Base-by-base conservation (phyloP, 2,888 invertebrate species). In the Nomada ferruginata region DNA sequence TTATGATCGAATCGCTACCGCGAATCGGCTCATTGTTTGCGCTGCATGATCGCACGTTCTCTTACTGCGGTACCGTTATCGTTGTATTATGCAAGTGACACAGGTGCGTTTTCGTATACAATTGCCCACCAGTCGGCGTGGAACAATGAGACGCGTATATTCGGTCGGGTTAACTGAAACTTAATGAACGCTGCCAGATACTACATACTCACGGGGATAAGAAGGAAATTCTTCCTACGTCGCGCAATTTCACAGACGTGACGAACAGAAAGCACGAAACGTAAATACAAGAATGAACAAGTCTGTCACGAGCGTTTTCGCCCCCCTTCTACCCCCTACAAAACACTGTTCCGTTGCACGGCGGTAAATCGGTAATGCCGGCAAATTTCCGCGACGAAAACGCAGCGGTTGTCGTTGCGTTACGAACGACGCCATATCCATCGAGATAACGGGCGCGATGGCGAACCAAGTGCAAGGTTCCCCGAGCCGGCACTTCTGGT, bases 41-140 rank as follows among this genome's bases (percentile, higher is more conserved):
- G 53, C 59, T 44, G 26, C 61, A 70, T 52, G 59, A 47, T 64
- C 63, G 70, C 65, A 66, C 60, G 70, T 73, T 70, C 55, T 55
- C 59, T 57, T 20, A 20, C 63, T 60, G 20, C 23, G 11, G 68
- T 77, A 80, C 77, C 84, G 84, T 86, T 84, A 79, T 64, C 29
- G 55, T 64, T 83, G 61, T 72, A 71, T 80, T 74, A 72, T 80
- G 80, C 85, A 68, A 65, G 80, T 84, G 84, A 80, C 76, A 76
- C 76, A 76, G 71, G 73, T 73, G 76, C 76, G 66, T 84, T 84
- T 84, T 73, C 60, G 82, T 59, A 73, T 79, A 74, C 84, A 26
- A 71, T 63, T 29, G 83, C 71, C 60, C 23, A 9, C 52, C 52
- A 55, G 26, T 23, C 73, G 44, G 15, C 50, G 20, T 26, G 15